These are phyloP conservation scores for Aldabrachelys gigantea DNA, from an alignment of 2,113 vertebrate genomes.

Conservation along the genomic window DNA sequence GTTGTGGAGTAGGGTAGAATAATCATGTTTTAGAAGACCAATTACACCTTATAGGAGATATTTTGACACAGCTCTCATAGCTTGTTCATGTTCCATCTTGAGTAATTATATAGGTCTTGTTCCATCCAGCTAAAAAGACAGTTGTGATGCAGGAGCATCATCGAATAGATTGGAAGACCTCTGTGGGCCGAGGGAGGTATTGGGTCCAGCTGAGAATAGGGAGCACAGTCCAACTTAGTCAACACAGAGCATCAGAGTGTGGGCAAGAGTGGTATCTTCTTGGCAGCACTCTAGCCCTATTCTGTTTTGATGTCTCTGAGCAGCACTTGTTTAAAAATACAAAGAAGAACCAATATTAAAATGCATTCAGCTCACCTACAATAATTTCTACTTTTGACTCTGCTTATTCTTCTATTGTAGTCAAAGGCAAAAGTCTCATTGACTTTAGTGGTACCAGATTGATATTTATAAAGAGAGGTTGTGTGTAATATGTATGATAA, in stretches of 20 bases:
- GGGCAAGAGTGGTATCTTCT: not conserved
- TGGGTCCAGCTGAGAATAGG: not conserved
- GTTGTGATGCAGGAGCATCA: not conserved
- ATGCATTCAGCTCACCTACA: not conserved
- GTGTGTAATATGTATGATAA: slow-evolving; percentile 21
- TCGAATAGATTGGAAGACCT: not conserved
- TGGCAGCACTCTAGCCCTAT: not conserved
- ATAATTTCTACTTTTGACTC: not conserved
- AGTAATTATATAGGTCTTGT: not conserved
- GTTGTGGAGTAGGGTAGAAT: not conserved
- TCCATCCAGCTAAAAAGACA: not conserved
- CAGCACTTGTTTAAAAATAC: not conserved
- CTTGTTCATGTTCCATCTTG: not conserved
- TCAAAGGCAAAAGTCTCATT: not conserved
- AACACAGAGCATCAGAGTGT: not conserved
- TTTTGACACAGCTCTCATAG: not conserved
- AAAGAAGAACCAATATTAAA: not conserved
- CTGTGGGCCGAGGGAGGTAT: not conserved
- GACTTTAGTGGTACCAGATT: not conserved
- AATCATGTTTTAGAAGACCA: not conserved
- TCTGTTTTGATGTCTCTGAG: not conserved
- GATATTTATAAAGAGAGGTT: not conserved
- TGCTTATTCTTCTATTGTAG: not conserved
- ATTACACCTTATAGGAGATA: not conserved
- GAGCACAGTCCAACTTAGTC: not conserved